phyloP scores from a whole-genome alignment of 35 echinoderm and acorn worm genomes.

The Strongylocentrotus purpuratus region DNA sequence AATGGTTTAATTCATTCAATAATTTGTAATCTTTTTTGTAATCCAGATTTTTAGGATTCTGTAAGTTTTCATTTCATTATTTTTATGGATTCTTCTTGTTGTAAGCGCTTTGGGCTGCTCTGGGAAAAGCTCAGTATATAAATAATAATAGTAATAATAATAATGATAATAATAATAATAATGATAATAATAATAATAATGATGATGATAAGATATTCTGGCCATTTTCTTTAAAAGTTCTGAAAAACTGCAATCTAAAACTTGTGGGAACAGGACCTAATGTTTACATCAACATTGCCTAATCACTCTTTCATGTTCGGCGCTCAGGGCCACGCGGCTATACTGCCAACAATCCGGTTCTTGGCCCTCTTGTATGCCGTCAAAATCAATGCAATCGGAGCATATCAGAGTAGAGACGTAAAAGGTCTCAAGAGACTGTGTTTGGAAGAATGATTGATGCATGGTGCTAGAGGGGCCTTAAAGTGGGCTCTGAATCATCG shows the following conservation, averaged over 20 bases:
- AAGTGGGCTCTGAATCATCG: too few relatives aligned
- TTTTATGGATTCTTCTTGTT: too few relatives aligned
- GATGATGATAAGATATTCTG: background rate
- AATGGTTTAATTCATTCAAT: too few relatives aligned
- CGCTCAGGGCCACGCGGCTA: background rate
- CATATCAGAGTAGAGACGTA: background rate
- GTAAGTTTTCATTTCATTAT: too few relatives aligned
- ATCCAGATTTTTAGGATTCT: too few relatives aligned
- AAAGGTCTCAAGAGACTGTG: background rate
- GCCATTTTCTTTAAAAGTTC: background rate
- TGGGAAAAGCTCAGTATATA: too few relatives aligned
- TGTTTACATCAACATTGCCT: background rate
- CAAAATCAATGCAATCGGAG: conserved; percentile 9
- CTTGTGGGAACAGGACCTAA: background rate
- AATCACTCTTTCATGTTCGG: background rate
- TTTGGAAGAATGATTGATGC: background rate
- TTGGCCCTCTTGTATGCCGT: background rate
- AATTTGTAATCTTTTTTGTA: too few relatives aligned
- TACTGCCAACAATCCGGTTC: background rate
- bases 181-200: too few relatives aligned
- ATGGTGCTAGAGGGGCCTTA: background rate
- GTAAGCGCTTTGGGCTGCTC: too few relatives aligned
- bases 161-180: too few relatives aligned
- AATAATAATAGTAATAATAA: too few relatives aligned
- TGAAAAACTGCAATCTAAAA: background rate